These are phyloP conservation scores for Ictalurus punctatus DNA, from an alignment of 2,113 vertebrate species.

Conservation along the genomic window DNA sequence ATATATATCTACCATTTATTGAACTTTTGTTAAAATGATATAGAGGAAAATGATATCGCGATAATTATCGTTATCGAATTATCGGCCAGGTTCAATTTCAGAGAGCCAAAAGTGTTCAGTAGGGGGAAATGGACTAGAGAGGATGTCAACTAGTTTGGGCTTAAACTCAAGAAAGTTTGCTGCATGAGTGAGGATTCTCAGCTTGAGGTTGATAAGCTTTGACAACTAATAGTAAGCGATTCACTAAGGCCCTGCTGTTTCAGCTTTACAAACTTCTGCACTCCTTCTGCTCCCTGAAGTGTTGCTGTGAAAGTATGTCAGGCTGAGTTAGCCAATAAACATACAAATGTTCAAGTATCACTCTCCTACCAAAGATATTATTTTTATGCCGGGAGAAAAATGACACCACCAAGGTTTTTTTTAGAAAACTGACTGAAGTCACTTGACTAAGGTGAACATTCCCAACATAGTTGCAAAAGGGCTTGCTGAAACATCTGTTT, in stretches of 20 bases:
- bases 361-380: background rate
- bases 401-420: background rate
- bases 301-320: constrained; percentile 54
- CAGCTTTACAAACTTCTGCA: constrained; percentile 7
- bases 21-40: no score
- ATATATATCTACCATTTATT: no score
- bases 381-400: background rate
- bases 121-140: constrained; percentile 33
- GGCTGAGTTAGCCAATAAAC: constrained; percentile 49
- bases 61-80: no score
- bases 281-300: background rate
- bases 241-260: constrained; percentile 28
- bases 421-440: background rate
- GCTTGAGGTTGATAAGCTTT: constrained; percentile 65
- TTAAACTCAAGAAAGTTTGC: constrained; percentile 36
- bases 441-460: background rate
- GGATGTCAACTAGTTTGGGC: constrained; percentile 49
- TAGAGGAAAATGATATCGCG: no score
- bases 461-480: constrained; percentile 48
- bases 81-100: constrained; percentile 53
- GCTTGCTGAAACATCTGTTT: constrained; percentile 62
- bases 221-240: constrained; percentile 29
- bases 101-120: constrained; percentile 40
- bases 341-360: background rate
- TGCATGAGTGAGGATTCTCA: constrained; percentile 56